Base-by-base conservation (phyloP, 2,888 invertebrate genomes). In the Cerceris rybyensis region DNA sequence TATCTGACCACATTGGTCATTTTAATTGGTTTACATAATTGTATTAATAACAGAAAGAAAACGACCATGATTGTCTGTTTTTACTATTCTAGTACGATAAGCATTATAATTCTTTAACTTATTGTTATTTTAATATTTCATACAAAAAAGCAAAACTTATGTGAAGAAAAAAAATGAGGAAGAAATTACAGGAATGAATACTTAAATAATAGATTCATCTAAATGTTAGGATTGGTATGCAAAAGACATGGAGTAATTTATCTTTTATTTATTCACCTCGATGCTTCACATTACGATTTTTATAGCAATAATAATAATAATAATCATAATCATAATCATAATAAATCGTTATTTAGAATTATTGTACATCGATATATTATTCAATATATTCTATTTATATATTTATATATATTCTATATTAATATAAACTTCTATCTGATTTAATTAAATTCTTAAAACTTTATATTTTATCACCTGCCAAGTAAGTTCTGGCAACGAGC, bases 361-460 rank as follows among this genome's bases (percentile, higher is more conserved):
- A 91, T 91, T 90, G 89, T 91, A 91, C 92, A 92, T 91, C 88
- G 89, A 92, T 91, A 91, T 91, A 92, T 91, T 91, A 92, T 91
- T 90, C 89, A 90, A 90, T 91, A 92, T 91, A 90, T 89, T 91
- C 83, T 88, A 90, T 91, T 90, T 91, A 90, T 88, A 88, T 84
- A 87, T 90, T 90, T 88, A 89, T 59, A 87, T 91, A 90, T 89
- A 90, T 83, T 90, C 91, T 91, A 91, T 92, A 91, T 90, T 89
- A 90, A 90, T 91, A 91, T 90, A 90, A 87, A 89, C 75, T 89
- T 90, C 89, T 90, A 90, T 91, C 79, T 90, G 85, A 87, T 86
- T 87, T 76, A 87, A 90, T 90, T 87, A 85, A 87, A 78, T 87
- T 83, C 81, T 84, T 85, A 85, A 87, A 88, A 87, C 84, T 88